A percentile compares a stretch with the other conserved stretches of the same genome.
These are phyloP conservation scores for Machaerirhynchus nigripectus DNA, from an alignment of 2,113 vertebrate genomes.

Conservation along the genomic window DNA sequence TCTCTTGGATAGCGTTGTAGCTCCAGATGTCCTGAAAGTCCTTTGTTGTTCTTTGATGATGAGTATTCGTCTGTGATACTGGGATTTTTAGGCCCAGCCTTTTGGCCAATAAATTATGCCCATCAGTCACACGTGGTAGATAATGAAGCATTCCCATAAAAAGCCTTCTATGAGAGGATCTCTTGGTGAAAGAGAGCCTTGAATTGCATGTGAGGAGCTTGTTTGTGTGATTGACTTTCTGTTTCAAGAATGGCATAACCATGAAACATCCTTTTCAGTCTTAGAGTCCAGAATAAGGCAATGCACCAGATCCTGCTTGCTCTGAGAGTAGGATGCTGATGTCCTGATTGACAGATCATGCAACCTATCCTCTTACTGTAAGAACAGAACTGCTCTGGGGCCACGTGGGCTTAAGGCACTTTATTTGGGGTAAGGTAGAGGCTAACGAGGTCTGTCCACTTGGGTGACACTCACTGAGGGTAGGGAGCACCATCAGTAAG, in stretches of 20 bases:
- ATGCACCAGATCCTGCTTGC: not conserved
- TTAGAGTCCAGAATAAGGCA: not conserved
- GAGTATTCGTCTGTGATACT: not conserved
- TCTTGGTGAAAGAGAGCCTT: not conserved
- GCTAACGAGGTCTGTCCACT: not conserved
- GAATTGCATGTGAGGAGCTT: not conserved
- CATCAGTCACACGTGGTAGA: not conserved
- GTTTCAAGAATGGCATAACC: not conserved
- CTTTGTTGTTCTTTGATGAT: not conserved
- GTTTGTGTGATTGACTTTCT: not conserved
- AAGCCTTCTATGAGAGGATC: not conserved
- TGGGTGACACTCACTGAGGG: not conserved
- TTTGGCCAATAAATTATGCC: not conserved
- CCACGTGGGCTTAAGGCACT: not conserved
- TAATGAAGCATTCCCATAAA: not conserved
- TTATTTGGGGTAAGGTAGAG: not conserved
- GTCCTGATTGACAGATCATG: not conserved
- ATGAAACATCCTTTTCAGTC: not conserved
- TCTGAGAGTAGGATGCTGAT: not conserved
- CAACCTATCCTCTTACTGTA: not conserved
- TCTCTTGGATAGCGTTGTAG: rapidly evolving
- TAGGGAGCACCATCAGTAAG: not conserved
- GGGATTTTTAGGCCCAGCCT: not conserved
- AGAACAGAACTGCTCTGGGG: not conserved
- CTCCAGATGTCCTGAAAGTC: not conserved